Evolutionary conservation across 2,113 vertebrate genomes (phyloP).

Genomic region (Oreocharis arfaki): DNA sequence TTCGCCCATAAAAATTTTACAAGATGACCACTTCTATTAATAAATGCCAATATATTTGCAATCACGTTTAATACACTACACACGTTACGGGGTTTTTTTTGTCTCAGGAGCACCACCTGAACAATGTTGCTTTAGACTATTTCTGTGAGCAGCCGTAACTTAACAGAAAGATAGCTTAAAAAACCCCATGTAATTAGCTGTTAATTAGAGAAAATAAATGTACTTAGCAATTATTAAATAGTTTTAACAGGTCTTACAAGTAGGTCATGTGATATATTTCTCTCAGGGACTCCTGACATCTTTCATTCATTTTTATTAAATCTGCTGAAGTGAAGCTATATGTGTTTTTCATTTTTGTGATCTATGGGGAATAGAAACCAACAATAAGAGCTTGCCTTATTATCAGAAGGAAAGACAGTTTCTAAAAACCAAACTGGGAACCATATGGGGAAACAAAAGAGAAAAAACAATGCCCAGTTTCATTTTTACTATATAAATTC

Average conservation of each 20-base stretch:
- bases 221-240: slow-evolving; percentile 25
- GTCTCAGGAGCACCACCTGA: neutral
- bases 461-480: neutral
- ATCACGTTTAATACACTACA: neutral
- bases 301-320: slow-evolving; percentile 96
- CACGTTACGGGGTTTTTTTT: accelerated
- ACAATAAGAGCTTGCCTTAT: neutral
- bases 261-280: slow-evolving; percentile 98
- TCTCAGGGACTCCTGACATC: slow-evolving; percentile 91
- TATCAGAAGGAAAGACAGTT: neutral
- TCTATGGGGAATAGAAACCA: slow-evolving; percentile 67
- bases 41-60: neutral
- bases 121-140: neutral
- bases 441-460: accelerated
- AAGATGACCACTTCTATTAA: neutral
- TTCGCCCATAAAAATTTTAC: neutral
- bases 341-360: slow-evolving; percentile 87
- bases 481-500: neutral
- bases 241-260: slow-evolving; percentile 78
- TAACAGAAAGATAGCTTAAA: neutral
- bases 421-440: neutral
- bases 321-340: slow-evolving; percentile 90
- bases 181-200: accelerated
- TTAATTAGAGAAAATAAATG: neutral
- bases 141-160: neutral